Evolutionary conservation across 35 echinoderm and acorn worm species (phyloP), one percentile per base, ranked within the genome.

Genomic region (Stichopus chloronotus): DNA sequence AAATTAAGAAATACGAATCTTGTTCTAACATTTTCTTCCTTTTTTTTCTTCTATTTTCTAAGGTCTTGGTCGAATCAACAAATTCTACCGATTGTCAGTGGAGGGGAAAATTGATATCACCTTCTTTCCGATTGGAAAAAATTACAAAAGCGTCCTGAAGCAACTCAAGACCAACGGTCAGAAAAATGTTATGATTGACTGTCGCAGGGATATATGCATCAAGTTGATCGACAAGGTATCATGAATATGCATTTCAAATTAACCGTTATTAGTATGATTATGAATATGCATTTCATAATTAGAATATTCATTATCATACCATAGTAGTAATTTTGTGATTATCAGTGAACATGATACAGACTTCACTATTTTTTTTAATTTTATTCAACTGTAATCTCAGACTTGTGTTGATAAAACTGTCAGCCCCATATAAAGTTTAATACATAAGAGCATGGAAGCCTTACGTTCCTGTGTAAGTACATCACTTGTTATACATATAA

Each of bases 61-160:
- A 91, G 90, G 90, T 22, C 25, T 91, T 54, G 90, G 90, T 74
- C 90, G 90, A 53, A 30, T 91, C 54, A 77, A 16, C 43, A 91
- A 79, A 79, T 91, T 56, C 20, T 91, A 14, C 90, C 90, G 3
- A n/a, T 91, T 91, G 90, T 91, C 90, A 56, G 69, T 91, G 2
- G 19, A 8, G 14, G 72, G 30, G 4, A 53, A 91, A 53, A 78
- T 91, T 9, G 69, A 77, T 5, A 91, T 91, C 17, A 17, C 17
- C 16, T 91, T 91, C 56, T 79, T 78, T 25, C 90, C 71, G 8
- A 91, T 91, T 52, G 90, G 76, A 53, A 17, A 22, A 91, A 91
- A 91, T 54, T 91, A 55, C 52, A 91, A 91, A 72, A 91, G 76
- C 52, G 90, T 79, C 52, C 90, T 91, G 6, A 91, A 91, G 90